These are phyloP conservation scores for Myotis lucifugus DNA, from an alignment of 2,113 vertebrate species.

Conservation along the genomic window DNA sequence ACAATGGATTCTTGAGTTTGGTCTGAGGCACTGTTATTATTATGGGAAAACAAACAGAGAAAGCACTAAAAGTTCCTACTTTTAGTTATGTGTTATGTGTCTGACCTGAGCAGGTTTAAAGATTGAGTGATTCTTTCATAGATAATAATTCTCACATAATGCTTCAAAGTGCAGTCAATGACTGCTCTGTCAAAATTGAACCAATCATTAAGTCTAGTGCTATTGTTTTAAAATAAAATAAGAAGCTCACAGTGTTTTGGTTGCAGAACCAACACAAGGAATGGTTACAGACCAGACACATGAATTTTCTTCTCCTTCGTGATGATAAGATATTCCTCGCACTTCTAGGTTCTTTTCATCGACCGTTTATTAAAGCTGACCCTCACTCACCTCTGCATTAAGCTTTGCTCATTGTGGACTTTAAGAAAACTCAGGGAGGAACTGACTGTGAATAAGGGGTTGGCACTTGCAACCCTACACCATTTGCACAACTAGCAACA, in stretches of 20 bases:
- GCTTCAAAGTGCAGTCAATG: neutral
- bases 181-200: neutral
- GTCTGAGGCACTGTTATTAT: neutral
- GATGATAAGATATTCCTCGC: neutral
- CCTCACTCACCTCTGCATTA: neutral
- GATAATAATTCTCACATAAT: neutral
- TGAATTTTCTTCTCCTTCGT: neutral
- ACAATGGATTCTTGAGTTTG: neutral
- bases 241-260: neutral
- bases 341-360: neutral
- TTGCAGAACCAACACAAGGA: neutral
- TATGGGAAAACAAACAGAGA: neutral
- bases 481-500: neutral
- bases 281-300: neutral
- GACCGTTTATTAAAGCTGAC: neutral
- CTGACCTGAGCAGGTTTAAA: conserved; percentile 5
- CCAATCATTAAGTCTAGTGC: neutral
- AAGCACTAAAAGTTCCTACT: neutral
- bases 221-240: neutral
- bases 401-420: neutral
- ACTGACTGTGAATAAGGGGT: neutral
- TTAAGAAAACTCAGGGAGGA: neutral
- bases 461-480: neutral
- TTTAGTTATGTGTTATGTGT: neutral
- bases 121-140: neutral